Evolutionary conservation across 1,140 invertebrate species (phyloP), one percentile per base, ranked within the genome.

Genomic region (Magallana gigas): DNA sequence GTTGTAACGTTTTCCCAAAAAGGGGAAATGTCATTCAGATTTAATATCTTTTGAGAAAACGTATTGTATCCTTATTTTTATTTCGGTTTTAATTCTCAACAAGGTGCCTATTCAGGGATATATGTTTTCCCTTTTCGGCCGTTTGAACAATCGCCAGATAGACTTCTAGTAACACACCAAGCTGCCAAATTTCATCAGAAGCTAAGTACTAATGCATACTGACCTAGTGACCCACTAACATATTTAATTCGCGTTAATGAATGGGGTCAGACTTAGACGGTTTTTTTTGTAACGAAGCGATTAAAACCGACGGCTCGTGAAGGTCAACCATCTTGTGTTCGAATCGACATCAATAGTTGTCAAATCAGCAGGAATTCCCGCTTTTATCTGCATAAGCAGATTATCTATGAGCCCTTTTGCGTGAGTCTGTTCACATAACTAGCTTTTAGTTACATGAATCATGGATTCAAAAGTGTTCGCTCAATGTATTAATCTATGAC

Each of bases 201-300:
- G 36, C 36, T 48, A 48, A 48, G 36, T 48, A 48, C 36, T n/a
- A 62, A 62, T 62, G n/a, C 60, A 62, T 62, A 48, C 23, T 76
- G 68, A 76, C 68, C 68, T 12, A 76, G 68, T 76, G 68, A 29
- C 68, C 23, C 18, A 76, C 23, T 29, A 76, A 76, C 68, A 76
- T 29, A 76, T 12, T 76, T 3, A 4, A 76, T 23, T 36, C 18
- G 68, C 8, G 5, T 76, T 76, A 29, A 29, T 29, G 68, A 29
- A 36, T 11, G 12, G 23, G 68, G 68, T 18, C 68, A 76, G 23
- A 76, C 68, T 76, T 2, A 29, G 23, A 71, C 64, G n/a, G 64
- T 1, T 5, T 48, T 5, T 48, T 2, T 48, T 48, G 36, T 71
- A 11, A 18, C 18, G 8, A 11, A 29, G 68, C 64, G 68, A 76